Base-by-base conservation (phyloP, 1,140 invertebrate species). In the Trinorchestia longiramus region DNA sequence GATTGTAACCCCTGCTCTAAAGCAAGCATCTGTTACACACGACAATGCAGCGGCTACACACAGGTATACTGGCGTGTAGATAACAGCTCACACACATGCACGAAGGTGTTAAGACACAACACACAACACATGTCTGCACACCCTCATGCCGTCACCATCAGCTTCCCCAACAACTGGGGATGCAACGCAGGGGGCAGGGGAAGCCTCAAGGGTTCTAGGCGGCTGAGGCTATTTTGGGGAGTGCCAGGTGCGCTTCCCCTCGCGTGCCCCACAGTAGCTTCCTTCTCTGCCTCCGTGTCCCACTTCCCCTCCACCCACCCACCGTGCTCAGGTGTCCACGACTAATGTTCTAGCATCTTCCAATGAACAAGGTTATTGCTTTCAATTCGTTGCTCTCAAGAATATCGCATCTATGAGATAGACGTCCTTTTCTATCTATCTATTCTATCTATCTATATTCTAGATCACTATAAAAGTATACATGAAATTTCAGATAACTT, bases 211-310 rank as follows among this genome's bases (percentile, higher is more conserved):
- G 62, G 62, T 77, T 15, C 62, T 36, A 28, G 36, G 28, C 8
- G 62, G 36, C 40, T 42, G 88, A 41, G 88, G 88, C 88, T 91
- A 91, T 91, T 91, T 91, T 91, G 43, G 88, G 88, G 88, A 43
- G 15, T 91, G 88, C 88, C 88, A 91, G 88, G 88, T 91, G 88
- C 28, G 88, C 41, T 44, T 40, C 88, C 88, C 88, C 88, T 91
- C 41, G 41, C 43, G 15, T 42, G 41, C 43, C 88, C 41, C 88
- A 17, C 88, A 17, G 15, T 36, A 43, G 88, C 88, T 91, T 91
- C 88, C 43, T 91, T 42, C 88, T 91, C 88, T 42, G 41, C 41
- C 19, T 42, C 41, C 88, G 41, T 42, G 88, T 91, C 62, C 62
- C 62, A 77, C 62, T 77, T 77, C 41, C 88, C 41, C 88, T 19